Evolutionary conservation across 2,113 vertebrate species (phyloP), one percentile per base, ranked within the genome.

Genomic region (Bufo bufo): DNA sequence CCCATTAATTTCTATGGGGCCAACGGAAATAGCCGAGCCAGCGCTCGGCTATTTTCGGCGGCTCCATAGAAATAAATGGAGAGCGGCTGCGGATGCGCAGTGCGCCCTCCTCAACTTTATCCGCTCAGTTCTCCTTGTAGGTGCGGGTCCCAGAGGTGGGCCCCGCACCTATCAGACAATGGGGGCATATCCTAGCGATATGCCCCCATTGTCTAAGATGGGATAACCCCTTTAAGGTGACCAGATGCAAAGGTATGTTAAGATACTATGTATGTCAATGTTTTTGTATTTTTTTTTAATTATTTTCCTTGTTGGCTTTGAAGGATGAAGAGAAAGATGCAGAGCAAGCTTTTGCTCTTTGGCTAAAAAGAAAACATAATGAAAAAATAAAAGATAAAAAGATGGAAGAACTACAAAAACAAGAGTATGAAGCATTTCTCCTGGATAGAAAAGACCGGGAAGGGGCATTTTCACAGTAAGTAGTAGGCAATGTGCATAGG

Each of bases 361-460:
- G 98, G 98, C 95, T 99, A 82, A 97, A 95, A 92, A 97, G 95
- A 91, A 99, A 99, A 87, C 95, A 97, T 6, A 94, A 96, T 87
- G 97, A 98, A 86, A 97, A 97, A 54, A 84, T 96, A 89, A 97
- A 92, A 91, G 96, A 98, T 90, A 96, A 91, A 85, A 96, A 96
- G 92, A 91, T 97, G 6, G 95, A 96, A 91, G 93, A 96, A 79
- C 90, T 98, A 90, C 96, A 91, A 92, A 96, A 92, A 89, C 94
- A 97, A 89, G 94, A 97, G 91, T 96, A 97, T 84, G 93, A 93
- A 7, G 83, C 94, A 65, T 93, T 93, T 82, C 94, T 96, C n/a
- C 95, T 92, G 86, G 96, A 94, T 85, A 92, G 95, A 0, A 94
- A 96, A 81, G 96, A 98, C 89, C 95, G 96, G 0, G 97, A 99